Percentiles rank a stretch among this genome's conserved stretches.
Evolutionary conservation across 1,140 invertebrate genomes (phyloP).

Genomic region (Trichoplusia ni): DNA sequence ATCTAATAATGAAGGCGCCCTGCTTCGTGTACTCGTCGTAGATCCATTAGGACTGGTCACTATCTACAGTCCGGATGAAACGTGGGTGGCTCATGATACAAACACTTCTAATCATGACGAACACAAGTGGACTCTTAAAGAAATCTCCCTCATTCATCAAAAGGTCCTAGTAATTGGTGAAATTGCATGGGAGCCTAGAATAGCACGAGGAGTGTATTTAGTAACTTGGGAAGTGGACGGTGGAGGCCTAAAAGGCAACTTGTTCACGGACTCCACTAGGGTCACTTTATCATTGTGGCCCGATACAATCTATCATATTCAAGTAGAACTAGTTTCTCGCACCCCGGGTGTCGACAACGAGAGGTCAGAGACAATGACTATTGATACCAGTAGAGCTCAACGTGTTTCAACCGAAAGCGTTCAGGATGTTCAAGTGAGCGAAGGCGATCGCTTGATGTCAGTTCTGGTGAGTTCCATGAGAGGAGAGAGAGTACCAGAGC

Average conservation of each 20-base stretch:
- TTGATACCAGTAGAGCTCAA: constrained; percentile 83
- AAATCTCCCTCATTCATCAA: constrained; percentile 86
- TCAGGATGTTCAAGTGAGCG: constrained; percentile 82
- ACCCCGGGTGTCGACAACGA: constrained; percentile 83
- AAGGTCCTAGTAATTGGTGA: constrained; percentile 88
- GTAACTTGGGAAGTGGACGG: constrained; percentile 93
- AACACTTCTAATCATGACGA: constrained; percentile 80
- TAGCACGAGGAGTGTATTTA: constrained; percentile 85
- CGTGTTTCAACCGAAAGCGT: constrained; percentile 84
- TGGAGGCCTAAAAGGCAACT: constrained; percentile 90
- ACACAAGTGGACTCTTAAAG: constrained; percentile 83
- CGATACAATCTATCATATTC: constrained; percentile 90
- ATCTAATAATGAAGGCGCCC: constrained; percentile 81
- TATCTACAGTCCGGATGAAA: constrained; percentile 85
- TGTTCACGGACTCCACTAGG: constrained; percentile 90
- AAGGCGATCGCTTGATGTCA: constrained; percentile 82
- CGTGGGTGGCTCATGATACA: constrained; percentile 83
- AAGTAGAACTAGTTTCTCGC: constrained; percentile 85
- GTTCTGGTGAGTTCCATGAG: constrained; percentile 83
- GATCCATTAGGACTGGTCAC: constrained; percentile 85
- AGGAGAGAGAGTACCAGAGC: constrained; percentile 79
- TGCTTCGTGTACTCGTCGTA: constrained; percentile 85
- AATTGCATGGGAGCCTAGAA: constrained; percentile 87
- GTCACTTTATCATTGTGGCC: constrained; percentile 91
- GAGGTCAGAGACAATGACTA: constrained; percentile 84